A percentile compares a stretch with the other conserved stretches of the same genome.
Evolutionary conservation across 53 echinoderm and acorn worm genomes (phyloP).

Genomic region (Glandiceps talaboti): DNA sequence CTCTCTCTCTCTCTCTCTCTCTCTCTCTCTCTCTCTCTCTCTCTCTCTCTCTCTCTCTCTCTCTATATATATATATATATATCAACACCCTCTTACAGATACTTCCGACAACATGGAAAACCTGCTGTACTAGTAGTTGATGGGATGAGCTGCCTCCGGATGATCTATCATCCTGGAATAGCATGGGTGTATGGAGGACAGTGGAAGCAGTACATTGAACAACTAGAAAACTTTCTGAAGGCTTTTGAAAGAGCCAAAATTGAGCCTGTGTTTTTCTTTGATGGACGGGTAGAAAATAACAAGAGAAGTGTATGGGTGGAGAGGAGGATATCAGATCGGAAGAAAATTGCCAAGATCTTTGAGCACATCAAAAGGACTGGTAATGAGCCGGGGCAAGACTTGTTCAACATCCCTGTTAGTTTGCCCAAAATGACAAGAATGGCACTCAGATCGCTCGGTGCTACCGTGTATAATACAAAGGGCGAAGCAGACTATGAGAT

Average conservation of each 20-base stretch:
- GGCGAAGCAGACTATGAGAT: slow-evolving; percentile 44
- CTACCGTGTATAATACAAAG: slow-evolving; percentile 17
- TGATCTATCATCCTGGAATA: slow-evolving; percentile 22
- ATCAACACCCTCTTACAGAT: background rate
- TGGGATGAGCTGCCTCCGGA: slow-evolving; percentile 24
- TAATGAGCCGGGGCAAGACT: slow-evolving; percentile 17
- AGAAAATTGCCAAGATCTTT: slow-evolving; percentile 27
- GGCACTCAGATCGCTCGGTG: slow-evolving; percentile 37
- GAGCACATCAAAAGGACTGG: slow-evolving; percentile 28
- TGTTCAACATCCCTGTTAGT: slow-evolving; percentile 24
- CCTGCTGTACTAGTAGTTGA: slow-evolving; percentile 49
- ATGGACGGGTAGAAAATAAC: slow-evolving; percentile 37
- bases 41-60: no score
- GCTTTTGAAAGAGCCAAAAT: slow-evolving; percentile 32
- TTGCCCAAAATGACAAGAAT: slow-evolving; percentile 6
- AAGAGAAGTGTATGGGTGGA: slow-evolving; percentile 33
- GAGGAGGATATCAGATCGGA: slow-evolving; percentile 36
- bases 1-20: no score
- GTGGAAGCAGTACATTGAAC: slow-evolving; percentile 28
- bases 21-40: no score
- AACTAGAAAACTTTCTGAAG: slow-evolving; percentile 15
- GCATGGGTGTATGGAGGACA: slow-evolving; percentile 50
- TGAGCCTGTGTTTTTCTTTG: slow-evolving; percentile 41
- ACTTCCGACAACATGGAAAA: slow-evolving; percentile 1
- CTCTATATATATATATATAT: no score